A percentile compares a stretch with the other conserved stretches of the same genome.
Conservation (phyloP, 2,113 vertebrate genomes). For the Triplophysa tibetana region DNA sequence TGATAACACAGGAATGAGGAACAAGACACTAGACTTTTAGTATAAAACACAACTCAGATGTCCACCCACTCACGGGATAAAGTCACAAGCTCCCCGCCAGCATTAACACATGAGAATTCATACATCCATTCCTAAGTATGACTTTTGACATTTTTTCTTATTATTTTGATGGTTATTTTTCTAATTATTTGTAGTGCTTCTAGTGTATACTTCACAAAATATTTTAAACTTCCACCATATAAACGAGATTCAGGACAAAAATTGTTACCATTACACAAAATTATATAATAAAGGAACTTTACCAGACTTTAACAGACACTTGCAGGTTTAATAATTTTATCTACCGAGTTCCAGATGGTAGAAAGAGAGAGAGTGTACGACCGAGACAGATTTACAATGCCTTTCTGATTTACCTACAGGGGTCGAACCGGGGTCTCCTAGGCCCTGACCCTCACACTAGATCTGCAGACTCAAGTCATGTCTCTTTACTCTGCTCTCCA, state of each 20-base stretch:
- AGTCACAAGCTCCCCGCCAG: background rate
- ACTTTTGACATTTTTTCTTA: background rate
- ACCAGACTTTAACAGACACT: constrained; percentile 31
- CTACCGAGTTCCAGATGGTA: constrained; percentile 9
- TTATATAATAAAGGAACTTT: background rate
- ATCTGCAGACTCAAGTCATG: constrained; percentile 21
- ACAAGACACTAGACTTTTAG: background rate
- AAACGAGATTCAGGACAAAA: background rate
- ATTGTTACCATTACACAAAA: no score
- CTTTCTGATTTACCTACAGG: constrained; percentile 26
- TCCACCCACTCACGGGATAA: background rate
- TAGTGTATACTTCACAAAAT: background rate
- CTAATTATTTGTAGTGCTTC: background rate
- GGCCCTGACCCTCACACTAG: constrained; percentile 39
- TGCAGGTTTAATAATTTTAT: constrained; percentile 29
- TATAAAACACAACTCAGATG: background rate
- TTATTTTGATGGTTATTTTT: no score
- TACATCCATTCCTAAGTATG: background rate
- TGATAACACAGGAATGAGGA: constrained; percentile 17
- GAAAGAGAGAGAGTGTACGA: constrained; percentile 6
- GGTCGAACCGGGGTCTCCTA: constrained; percentile 26
- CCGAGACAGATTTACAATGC: background rate
- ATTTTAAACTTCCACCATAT: background rate
- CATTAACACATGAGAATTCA: no score
- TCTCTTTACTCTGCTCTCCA: background rate